Percentiles rank a stretch among this genome's conserved stretches.
Conservation (phyloP, 2,797 vertebrate species). For the Malacoctenus gilli region DNA sequence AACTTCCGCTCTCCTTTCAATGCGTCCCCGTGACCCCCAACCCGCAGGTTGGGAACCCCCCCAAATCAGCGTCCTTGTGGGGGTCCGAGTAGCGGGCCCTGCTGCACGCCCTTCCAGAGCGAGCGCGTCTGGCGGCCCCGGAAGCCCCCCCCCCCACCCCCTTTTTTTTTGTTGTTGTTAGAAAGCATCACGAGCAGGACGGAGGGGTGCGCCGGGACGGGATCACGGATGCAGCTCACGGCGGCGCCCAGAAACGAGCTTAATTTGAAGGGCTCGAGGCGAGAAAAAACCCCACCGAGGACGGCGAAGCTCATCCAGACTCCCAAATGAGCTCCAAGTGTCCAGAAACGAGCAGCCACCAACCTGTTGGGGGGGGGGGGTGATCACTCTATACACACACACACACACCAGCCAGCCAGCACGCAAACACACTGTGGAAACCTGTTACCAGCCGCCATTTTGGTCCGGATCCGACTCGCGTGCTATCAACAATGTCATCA, state of each 20-base stretch:
- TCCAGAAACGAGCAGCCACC: slow-evolving; percentile 33
- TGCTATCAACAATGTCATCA: slow-evolving; percentile 82
- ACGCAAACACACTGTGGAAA: slow-evolving; percentile 29
- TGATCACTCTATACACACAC: not conserved
- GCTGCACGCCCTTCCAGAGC: slow-evolving; percentile 1
- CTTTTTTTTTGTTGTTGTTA: too few species aligned
- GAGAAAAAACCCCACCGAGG: slow-evolving; percentile 32
- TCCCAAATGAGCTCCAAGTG: slow-evolving; percentile 26
- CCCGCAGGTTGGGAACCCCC: slow-evolving; percentile 11
- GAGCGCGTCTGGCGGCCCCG: slow-evolving; percentile 6
- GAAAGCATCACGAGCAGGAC: slow-evolving; percentile 53
- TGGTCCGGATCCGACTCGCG: slow-evolving; percentile 51
- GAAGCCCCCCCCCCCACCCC: too few species aligned
- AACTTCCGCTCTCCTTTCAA: not conserved
- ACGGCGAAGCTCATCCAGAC: slow-evolving; percentile 42
- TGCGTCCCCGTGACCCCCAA: not conserved
- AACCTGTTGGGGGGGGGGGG: slow-evolving; percentile 73
- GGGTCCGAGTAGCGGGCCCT: too few species aligned
- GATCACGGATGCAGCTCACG: slow-evolving; percentile 60
- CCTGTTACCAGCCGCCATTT: slow-evolving; percentile 65
- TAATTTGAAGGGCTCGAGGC: slow-evolving; percentile 54
- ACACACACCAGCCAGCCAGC: not conserved
- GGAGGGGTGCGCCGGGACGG: slow-evolving; percentile 39
- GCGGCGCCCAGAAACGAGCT: slow-evolving; percentile 50
- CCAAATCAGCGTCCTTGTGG: too few species aligned